Evolutionary conservation across 2,888 invertebrate genomes (phyloP), one percentile per base, ranked within the genome.

Genomic region (Pterobdella sp.): DNA sequence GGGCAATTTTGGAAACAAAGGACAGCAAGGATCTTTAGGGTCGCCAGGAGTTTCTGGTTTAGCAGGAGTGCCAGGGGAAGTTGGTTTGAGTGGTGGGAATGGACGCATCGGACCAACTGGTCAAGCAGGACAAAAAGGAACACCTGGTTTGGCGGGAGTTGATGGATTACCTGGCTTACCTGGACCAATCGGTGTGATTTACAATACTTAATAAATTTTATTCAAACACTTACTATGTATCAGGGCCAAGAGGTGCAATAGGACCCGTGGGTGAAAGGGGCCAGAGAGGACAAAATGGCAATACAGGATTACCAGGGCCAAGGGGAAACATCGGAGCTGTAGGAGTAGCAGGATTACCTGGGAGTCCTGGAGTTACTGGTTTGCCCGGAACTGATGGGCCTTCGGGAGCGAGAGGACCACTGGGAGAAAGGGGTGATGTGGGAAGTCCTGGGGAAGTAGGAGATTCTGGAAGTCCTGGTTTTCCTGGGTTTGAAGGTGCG

Each of bases 51-150:
- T 2, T 35, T 10, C 36, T 37, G 68, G 68, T 34, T 2, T 3
- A 4, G 60, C 3, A 26, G 73, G 73, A 22, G 60, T 34, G 31
- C 72, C 52, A 26, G 76, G 76, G 37, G 37, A 64, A 34, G 35
- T 35, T 10, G 76, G 76, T 26, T 37, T 37, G 31, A 31, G 37
- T 18, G 77, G 77, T 3, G 32, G 31, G 31, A 32, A 32, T 0
- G 76, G 76, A 34, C 36, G 26, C 26, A 29, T 35, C 4, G 76
- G 75, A 3, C 4, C 37, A 34, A 64, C 64, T 26, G 76, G 76
- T 68, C 66, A 14, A 60, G 14, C 76, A 71, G 73, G 78, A 67
- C 26, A 66, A 26, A 31, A 68, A 37, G 68, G 68, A 26, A 26
- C 36, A 10, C 3, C 7, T 68, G 68, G 68, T 34, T 31, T 52